Evolutionary conservation across 2,797 vertebrate species (phyloP).

Genomic region (Trachops cirrhosus): DNA sequence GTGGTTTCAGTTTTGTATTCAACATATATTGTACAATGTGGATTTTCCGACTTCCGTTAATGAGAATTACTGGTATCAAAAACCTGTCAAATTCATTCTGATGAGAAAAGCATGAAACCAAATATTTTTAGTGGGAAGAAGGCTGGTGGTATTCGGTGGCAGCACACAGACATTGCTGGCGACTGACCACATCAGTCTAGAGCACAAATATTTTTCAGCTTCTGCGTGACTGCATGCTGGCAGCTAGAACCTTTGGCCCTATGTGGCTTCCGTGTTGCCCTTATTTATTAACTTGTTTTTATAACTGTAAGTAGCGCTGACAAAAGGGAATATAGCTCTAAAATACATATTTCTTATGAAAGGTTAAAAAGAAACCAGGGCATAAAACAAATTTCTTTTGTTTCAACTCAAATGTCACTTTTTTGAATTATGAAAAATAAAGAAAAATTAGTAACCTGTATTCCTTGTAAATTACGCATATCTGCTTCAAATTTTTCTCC

Average conservation of each 20-base stretch:
- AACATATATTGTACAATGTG: constrained; percentile 84
- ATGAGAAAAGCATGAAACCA: constrained; percentile 66
- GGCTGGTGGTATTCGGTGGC: background rate
- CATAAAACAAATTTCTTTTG: background rate
- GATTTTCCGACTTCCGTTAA: constrained; percentile 84
- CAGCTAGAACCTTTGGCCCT: background rate
- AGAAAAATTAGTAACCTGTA: constrained; percentile 84
- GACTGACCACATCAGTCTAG: background rate
- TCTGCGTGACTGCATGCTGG: background rate
- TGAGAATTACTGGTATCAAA: constrained; percentile 82
- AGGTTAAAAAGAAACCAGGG: background rate
- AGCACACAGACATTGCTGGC: background rate
- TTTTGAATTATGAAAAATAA: background rate
- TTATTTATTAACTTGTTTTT: constrained; percentile 24
- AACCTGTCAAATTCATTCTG: constrained; percentile 84
- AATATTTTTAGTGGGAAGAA: background rate
- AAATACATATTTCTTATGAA: background rate
- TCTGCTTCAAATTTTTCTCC: constrained; percentile 87
- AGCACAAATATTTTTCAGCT: background rate
- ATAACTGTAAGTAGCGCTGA: background rate
- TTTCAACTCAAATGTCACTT: background rate
- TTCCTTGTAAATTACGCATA: constrained; percentile 75
- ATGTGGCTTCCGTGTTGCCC: background rate
- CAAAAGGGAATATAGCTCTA: background rate
- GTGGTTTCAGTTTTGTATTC: constrained; percentile 83